Evolutionary conservation across 2,797 vertebrate genomes (phyloP), one percentile per base, ranked within the genome.

Genomic region (Gymnopithys bicolor): DNA sequence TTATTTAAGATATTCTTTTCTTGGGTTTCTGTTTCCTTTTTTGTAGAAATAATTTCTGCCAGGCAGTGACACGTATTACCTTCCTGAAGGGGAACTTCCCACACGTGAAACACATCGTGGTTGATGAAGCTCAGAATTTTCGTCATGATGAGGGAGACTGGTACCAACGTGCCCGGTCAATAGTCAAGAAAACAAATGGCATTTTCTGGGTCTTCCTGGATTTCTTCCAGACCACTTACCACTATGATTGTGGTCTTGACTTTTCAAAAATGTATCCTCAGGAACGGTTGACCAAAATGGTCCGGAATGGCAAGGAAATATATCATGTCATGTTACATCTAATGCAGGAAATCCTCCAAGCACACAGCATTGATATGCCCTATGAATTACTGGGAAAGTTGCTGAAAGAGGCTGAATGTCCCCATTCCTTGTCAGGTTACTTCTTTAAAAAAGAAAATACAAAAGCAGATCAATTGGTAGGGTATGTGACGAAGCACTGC

Each of bases 51-150:
- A 5, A 52, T 14, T 27, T 3, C 14, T 81, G 59, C 80, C 1
- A 0, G 22, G 15, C 68, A 30, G 63, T 87, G 84, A 87, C 68
- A 28, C 16, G 14, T 64, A 7, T 18, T n/a, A 4, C 56, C 35
- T 89, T 87, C 55, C 13, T 52, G 49, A 37, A 48, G 3, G 15
- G 14, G 30, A 19, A 7, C 30, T 89, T 78, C 41, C 45, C 77
- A 41, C 8, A 35, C 19, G 55, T 69, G 51, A 69, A 89, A 69
- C 76, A 37, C 62, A 43, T 79, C 9, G 49, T 55, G 67, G 28
- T 33, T 35, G 77, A 79, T 30, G 86, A 78, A 83, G 52, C 71
- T 74, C 85, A 51, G 76, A 69, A 55, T 74, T 85, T 92, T 86
- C 6, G 3, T 12, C 5, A 11, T 23, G 45, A 59, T 25, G 45